Evolutionary conservation across 2,888 invertebrate genomes (phyloP).

Genomic region (Oscheius sp.): DNA sequence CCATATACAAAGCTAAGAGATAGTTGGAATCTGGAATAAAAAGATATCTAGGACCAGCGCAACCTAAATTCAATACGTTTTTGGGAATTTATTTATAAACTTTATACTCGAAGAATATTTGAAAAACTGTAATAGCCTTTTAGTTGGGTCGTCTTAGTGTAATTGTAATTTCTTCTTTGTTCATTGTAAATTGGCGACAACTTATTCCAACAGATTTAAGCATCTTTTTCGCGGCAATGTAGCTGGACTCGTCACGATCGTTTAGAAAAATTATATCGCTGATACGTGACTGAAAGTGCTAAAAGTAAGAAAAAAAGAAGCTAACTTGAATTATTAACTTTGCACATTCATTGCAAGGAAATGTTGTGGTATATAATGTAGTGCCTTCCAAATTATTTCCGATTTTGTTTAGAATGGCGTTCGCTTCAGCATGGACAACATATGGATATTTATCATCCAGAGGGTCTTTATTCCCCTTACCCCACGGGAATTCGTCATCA

Average conservation of each 20-base stretch:
- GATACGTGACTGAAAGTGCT: constrained; percentile 39
- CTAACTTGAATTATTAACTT: constrained; percentile 76
- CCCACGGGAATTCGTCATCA: constrained; percentile 91
- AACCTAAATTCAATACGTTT: too few species aligned
- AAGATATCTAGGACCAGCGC: too few species aligned
- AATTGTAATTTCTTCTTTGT: constrained; percentile 3
- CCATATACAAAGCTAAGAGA: too few species aligned
- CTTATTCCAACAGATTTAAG: constrained; percentile 33
- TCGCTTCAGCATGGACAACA: constrained; percentile 96
- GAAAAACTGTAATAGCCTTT: too few species aligned
- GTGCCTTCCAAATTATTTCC: constrained; percentile 78
- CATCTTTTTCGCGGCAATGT: constrained; percentile 40
- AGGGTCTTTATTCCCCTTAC: constrained; percentile 74
- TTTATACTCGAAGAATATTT: too few species aligned
- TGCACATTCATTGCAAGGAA: constrained; percentile 97
- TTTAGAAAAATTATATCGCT: constrained; percentile 36
- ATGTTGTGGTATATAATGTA: constrained; percentile 86
- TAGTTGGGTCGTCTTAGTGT: not conserved
- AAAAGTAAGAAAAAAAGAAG: not conserved
- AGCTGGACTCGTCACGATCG: constrained; percentile 35
- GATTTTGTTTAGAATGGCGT: constrained; percentile 89
- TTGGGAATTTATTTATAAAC: too few species aligned
- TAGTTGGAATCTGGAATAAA: not conserved
- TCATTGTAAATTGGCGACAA: constrained; percentile 29
- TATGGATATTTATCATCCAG: constrained; percentile 49